Base-by-base conservation (phyloP, 2,113 vertebrate genomes). In the Lepidothrix coronata region DNA sequence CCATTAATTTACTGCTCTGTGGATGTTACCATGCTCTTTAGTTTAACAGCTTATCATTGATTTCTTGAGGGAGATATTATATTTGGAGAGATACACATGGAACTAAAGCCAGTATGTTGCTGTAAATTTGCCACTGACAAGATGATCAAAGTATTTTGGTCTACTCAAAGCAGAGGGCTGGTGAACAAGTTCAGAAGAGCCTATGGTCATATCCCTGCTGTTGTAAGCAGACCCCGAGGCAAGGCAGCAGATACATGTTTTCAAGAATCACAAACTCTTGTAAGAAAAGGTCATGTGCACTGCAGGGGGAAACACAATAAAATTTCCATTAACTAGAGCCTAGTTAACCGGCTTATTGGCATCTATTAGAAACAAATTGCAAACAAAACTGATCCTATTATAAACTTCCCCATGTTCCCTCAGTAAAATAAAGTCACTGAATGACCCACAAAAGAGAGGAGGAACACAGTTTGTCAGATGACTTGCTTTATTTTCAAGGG, bases 241-340 rank as follows among this genome's bases (percentile, higher is more conserved):
- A 97, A 98, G 96, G 96, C 96, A 89, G 96, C 97, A 98, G 97
- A 98, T 98, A 98, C 98, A 98, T 98, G 98, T 98, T 98, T 98
- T 99, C 98, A 97, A 98, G 96, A 97, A 97, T 97, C 97, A 91
- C 98, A 97, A 97, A 98, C 97, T 98, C 98, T 98, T 98, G 98
- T 98, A 97, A 98, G 98, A 97, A 98, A 97, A 99, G 98, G 99
- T 99, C 99, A 99, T 98, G 98, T 98, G 98, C 98, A 98, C 98
- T 88, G 98, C 96, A 98, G 98, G 95, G 97, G 98, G 97, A 98
- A 97, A 97, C 97, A 98, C 98, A 98, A 99, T 99, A 99, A 99
- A 99, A 99, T 99, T 98, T 99, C 99, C 99, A 99, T 99, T 99
- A 99, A 99, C 99, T 98, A 98, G 97, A 98, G 98, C 98, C 98